Conservation (phyloP, 1,140 invertebrate species). For the Notospermus geniculatus region DNA sequence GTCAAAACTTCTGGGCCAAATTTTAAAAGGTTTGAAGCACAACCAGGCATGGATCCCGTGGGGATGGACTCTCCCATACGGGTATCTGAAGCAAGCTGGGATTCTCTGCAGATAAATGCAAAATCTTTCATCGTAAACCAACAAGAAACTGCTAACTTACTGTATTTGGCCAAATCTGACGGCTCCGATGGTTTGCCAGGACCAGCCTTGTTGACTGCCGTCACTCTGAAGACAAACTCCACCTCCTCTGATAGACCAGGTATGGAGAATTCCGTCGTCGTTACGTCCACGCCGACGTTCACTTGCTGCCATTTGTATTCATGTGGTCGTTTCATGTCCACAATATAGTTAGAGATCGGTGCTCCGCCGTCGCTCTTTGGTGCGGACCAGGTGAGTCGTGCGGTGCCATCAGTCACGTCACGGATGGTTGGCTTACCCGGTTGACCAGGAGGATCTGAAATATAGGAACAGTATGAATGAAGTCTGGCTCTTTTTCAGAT, state of each 20-base stretch:
- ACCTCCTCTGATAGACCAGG: constrained; percentile 74
- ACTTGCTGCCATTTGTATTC: constrained; percentile 36
- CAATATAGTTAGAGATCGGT: constrained; percentile 44
- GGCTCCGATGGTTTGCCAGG: constrained; percentile 64
- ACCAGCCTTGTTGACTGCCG: constrained; percentile 50
- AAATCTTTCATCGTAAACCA: no score
- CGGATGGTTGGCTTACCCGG: constrained; percentile 88
- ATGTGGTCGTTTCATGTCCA: constrained; percentile 65
- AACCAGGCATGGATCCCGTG: no score
- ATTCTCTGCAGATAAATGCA: no score
- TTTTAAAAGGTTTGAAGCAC: no score
- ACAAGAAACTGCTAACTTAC: no score
- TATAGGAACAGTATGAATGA: no score
- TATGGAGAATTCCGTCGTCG: constrained; percentile 61
- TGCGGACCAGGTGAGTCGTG: constrained; percentile 82
- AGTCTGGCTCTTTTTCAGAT: no score
- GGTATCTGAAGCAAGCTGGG: no score
- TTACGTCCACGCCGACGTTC: constrained; percentile 12
- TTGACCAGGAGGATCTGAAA: constrained; percentile 75
- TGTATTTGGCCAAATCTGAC: constrained; percentile 75
- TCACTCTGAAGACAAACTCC: constrained; percentile 60
- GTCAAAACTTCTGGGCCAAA: no score
- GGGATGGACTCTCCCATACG: no score
- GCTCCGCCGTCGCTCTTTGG: constrained; percentile 53
- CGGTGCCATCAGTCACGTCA: constrained; percentile 91